These are phyloP conservation scores for Drosophila lacteicornis DNA, from an alignment of 1,140 invertebrate genomes.

Conservation along the genomic window DNA sequence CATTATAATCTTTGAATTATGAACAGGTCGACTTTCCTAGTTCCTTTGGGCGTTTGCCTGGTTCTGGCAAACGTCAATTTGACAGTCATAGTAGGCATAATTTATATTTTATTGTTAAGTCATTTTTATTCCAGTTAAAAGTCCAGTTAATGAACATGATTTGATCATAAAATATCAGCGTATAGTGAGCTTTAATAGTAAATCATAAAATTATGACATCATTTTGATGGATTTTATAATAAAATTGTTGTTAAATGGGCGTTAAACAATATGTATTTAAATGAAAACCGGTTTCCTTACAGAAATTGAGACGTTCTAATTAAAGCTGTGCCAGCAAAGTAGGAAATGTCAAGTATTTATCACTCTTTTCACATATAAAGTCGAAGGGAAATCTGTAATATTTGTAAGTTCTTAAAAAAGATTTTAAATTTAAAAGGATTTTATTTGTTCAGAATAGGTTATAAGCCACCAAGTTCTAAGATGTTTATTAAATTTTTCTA, in stretches of 20 bases:
- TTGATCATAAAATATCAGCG: background rate
- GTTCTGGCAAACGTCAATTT: background rate
- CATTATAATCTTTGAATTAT: background rate
- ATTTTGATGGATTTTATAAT: conserved; percentile 3
- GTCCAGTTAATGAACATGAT: background rate
- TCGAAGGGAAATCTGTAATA: too few relatives aligned
- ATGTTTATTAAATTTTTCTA: too few relatives aligned
- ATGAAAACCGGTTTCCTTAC: conserved; percentile 5
- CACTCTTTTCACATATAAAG: background rate
- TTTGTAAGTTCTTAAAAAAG: background rate
- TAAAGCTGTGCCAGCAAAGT: background rate
- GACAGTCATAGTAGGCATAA: too few relatives aligned
- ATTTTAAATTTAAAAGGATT: too few relatives aligned
- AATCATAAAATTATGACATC: conserved; percentile 3
- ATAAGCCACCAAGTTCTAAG: too few relatives aligned
- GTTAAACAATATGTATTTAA: conserved; percentile 11
- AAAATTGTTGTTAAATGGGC: background rate
- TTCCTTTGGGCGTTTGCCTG: background rate
- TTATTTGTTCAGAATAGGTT: too few relatives aligned
- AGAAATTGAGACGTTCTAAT: background rate
- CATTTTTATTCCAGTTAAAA: too few relatives aligned
- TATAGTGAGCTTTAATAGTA: background rate
- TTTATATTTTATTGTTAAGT: too few relatives aligned
- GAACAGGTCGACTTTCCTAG: background rate
- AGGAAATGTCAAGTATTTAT: conserved; percentile 1